Evolutionary conservation across 1,140 invertebrate species (phyloP).

Genomic region (Eueides isabella): DNA sequence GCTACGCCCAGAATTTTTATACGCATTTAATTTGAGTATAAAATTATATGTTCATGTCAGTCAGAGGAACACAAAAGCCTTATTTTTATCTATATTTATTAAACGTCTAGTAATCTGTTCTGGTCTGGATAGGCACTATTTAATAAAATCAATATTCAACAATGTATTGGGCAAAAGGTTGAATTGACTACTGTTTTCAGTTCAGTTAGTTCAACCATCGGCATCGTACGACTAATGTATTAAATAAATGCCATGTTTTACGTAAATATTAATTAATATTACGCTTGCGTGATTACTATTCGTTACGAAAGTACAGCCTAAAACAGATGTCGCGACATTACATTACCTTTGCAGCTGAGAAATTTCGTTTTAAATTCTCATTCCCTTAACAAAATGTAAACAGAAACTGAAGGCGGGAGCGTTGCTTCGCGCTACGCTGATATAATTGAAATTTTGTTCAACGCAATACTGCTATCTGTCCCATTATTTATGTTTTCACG

Average conservation of each 20-base stretch:
- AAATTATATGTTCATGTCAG: too few species aligned
- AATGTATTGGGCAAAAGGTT: neutral
- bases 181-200: neutral
- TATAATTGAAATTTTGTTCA: constrained; percentile 76
- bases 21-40: too few species aligned
- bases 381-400: constrained; percentile 77
- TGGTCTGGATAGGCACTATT: too few species aligned
- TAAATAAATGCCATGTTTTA: constrained; percentile 13
- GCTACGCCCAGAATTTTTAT: too few species aligned
- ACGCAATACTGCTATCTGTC: constrained; percentile 57
- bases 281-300: constrained; percentile 38
- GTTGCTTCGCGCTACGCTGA: constrained; percentile 50
- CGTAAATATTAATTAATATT: constrained; percentile 21
- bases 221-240: constrained; percentile 20
- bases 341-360: constrained; percentile 67
- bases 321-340: constrained; percentile 50
- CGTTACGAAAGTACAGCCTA: constrained; percentile 39
- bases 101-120: too few species aligned
- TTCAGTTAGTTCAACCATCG: neutral
- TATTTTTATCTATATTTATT: too few species aligned
- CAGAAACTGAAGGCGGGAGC: constrained; percentile 55
- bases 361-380: constrained; percentile 74
- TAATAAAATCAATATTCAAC: neutral
- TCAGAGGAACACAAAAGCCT: neutral
- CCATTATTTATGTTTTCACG: constrained; percentile 62